These are phyloP conservation scores for Papilio aristodemus DNA, from an alignment of 1,140 invertebrate genomes.

Conservation along the genomic window DNA sequence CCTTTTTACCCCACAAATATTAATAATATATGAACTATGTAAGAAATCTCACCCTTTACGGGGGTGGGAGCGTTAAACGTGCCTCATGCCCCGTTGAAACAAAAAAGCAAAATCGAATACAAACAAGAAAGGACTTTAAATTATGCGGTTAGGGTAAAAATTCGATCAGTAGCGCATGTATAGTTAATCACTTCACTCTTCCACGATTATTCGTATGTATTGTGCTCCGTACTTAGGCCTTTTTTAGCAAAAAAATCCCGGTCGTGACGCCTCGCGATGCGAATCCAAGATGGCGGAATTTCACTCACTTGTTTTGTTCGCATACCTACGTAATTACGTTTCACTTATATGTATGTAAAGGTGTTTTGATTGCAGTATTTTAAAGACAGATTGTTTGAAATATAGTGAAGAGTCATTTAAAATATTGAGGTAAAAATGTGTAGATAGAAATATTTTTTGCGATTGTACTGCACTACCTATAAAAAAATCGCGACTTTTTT, in stretches of 20 bases:
- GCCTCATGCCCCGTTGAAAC: slow-evolving; percentile 61
- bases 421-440: no score
- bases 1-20: slow-evolving; percentile 59
- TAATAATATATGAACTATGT: slow-evolving; percentile 73
- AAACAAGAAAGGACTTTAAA: slow-evolving; percentile 46
- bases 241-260: slow-evolving; percentile 67
- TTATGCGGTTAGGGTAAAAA: slow-evolving; percentile 42
- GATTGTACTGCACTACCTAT: no score
- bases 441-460: no score
- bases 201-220: slow-evolving; percentile 73
- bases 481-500: no score
- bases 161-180: slow-evolving; percentile 37
- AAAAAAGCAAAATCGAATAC: slow-evolving; percentile 50
- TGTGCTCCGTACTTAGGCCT: slow-evolving; percentile 69
- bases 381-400: background rate
- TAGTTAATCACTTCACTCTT: slow-evolving; percentile 74
- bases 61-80: slow-evolving; percentile 65
- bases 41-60: slow-evolving; percentile 69
- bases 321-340: slow-evolving; percentile 52
- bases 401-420: no score
- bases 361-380: slow-evolving; percentile 10
- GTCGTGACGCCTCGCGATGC: slow-evolving; percentile 73
- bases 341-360: slow-evolving; percentile 35
- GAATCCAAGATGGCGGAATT: slow-evolving; percentile 72
- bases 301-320: slow-evolving; percentile 51